Evolutionary conservation across 2,113 vertebrate species (phyloP), one percentile per base, ranked within the genome.

Genomic region (Apistogramma diplotaenia): DNA sequence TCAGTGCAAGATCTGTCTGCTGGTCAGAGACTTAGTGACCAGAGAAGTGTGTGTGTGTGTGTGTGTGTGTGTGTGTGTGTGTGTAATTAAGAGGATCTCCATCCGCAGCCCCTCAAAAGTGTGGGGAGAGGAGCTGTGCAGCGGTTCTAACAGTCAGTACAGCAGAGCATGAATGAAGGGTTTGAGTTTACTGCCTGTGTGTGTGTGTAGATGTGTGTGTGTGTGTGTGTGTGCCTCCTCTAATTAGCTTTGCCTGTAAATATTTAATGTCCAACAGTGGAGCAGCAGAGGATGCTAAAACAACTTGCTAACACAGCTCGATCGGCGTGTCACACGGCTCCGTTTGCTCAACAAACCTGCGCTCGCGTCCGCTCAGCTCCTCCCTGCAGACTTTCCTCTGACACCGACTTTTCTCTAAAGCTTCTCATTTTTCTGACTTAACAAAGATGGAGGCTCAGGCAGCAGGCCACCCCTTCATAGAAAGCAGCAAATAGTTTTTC

Each of bases 231-330:
- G 35, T 37, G 19, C 70, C 53, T 76, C 62, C 29, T 62, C 72
- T 82, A 90, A 88, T 88, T 88, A 86, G 75, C 60, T 4, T 53
- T 67, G 79, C 49, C 46, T 88, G 75, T 88, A 57, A 82, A 84
- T 88, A 82, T 86, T 86, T 88, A 49, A 84, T 83, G 79, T 88
- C 35, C 1, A 71, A 33, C 70, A 58, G 75, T 21, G 1, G 70
- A 73, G 57, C 72, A 55, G 53, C 74, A 56, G 58, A 51, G 29
- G 82, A 81, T 73, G 67, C 79, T 60, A 70, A 61, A 73, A 46
- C 59, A 59, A 46, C 71, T 23, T 75, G 59, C 71, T 78, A 78
- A 74, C 60, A 31, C 21, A 16, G 1, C 5, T 65, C 15, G 5
- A 46, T 71, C 54, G 15, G 15, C 40, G 7, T 37, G 9, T 72